phyloP scores from a whole-genome alignment of 2,113 vertebrate species.

The Pitta sordida region DNA sequence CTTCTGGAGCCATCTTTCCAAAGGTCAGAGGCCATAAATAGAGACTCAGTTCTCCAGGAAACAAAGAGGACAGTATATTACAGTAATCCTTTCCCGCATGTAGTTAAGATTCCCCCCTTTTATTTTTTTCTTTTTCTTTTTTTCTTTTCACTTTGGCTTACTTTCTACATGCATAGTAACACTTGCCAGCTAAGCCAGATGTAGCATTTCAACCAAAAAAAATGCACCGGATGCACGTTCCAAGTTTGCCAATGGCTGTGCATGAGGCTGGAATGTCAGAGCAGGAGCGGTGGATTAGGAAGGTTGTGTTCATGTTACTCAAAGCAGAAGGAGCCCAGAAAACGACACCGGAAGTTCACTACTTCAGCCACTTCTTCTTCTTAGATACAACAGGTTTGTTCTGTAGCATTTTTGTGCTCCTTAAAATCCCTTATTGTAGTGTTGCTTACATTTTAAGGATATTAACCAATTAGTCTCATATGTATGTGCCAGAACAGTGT shows the following conservation, averaged over 20 bases:
- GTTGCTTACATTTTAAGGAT: not conserved
- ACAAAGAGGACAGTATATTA: slow-evolving; percentile 42
- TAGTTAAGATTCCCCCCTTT: slow-evolving; percentile 12
- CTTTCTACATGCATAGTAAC: slow-evolving; percentile 3
- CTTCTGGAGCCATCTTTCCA: not conserved
- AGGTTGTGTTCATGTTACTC: slow-evolving; percentile 37
- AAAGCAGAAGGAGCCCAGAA: slow-evolving; percentile 56
- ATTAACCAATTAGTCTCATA: not conserved
- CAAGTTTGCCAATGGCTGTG: slow-evolving; percentile 67
- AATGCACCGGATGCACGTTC: slow-evolving; percentile 50
- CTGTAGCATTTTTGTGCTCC: not conserved
- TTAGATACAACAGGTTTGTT: not conserved
- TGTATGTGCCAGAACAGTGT: not conserved
- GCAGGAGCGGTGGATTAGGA: slow-evolving; percentile 31
- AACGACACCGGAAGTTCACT: slow-evolving; percentile 24
- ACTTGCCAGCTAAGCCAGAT: slow-evolving; percentile 47
- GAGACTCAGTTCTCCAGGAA: slow-evolving; percentile 22
- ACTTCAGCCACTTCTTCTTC: not conserved
- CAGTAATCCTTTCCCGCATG: slow-evolving; percentile 30
- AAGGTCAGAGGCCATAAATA: slow-evolving; percentile 26
- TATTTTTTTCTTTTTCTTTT: not conserved
- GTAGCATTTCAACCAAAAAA: slow-evolving; percentile 36
- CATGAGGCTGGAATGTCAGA: slow-evolving; percentile 65
- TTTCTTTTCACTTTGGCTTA: not conserved
- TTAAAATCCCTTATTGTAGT: not conserved